Percentiles rank a stretch among this genome's conserved stretches.
phyloP scores from a whole-genome alignment of 1,140 invertebrate species.

The Homarus americanus region DNA sequence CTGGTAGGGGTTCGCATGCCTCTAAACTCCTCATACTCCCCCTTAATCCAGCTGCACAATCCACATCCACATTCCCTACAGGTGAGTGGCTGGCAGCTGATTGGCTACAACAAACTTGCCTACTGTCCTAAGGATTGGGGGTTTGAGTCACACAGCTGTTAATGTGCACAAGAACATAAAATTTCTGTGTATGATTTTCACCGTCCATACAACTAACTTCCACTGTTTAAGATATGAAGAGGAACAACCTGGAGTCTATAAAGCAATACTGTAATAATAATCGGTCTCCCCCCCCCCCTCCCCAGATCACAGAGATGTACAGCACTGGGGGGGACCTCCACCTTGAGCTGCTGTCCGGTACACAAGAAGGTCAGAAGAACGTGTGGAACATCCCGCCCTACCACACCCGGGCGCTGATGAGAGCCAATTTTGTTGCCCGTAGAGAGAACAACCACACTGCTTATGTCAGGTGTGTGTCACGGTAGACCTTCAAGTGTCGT shows the following conservation, averaged over 20 bases:
- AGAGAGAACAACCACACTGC: conserved; percentile 89
- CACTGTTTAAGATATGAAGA: no score
- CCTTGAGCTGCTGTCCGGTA: conserved; percentile 91
- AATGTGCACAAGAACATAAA: no score
- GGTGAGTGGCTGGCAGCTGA: no score
- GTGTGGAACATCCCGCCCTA: conserved; percentile 95
- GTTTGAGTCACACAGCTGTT: no score
- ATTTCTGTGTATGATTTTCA: no score
- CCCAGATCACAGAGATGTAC: conserved; percentile 90
- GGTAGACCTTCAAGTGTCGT: no score
- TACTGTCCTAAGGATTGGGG: no score
- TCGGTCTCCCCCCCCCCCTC: no score
- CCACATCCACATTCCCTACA: conserved; percentile 91
- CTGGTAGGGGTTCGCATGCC: conserved; percentile 93
- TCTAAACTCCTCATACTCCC: conserved; percentile 93
- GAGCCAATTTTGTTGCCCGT: conserved; percentile 88
- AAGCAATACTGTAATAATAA: no score
- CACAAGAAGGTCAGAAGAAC: conserved; percentile 87
- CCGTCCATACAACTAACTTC: no score
- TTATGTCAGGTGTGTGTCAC: conserved; percentile 83
- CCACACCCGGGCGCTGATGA: conserved; percentile 92
- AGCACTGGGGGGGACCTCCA: conserved; percentile 95
- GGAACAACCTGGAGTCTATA: no score
- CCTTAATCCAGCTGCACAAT: conserved; percentile 97
- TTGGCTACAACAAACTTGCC: no score